Evolutionary conservation across 2,797 vertebrate genomes (phyloP).

Genomic region (Danio aesculapii): DNA sequence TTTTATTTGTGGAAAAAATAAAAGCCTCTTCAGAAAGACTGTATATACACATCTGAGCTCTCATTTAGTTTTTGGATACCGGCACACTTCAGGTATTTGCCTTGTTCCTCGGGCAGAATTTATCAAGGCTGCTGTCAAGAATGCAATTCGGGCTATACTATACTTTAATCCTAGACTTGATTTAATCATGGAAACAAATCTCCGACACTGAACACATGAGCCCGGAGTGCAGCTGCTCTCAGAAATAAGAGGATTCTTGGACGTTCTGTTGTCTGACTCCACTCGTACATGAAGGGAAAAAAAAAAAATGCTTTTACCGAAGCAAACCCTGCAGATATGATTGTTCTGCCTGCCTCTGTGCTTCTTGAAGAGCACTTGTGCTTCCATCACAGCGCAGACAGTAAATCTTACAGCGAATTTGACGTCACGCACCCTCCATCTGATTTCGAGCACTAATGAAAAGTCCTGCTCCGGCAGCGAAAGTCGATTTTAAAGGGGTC

Average conservation of each 20-base stretch:
- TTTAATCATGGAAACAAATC: slow-evolving; percentile 23
- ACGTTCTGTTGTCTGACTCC: neutral
- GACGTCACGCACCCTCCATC: neutral
- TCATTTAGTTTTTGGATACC: neutral
- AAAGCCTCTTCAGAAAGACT: neutral
- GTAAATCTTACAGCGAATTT: neutral
- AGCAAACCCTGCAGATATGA: neutral
- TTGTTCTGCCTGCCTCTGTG: neutral
- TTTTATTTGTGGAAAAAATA: slow-evolving; percentile 1
- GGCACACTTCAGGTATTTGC: neutral
- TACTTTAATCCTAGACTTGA: slow-evolving; percentile 28
- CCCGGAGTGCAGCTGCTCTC: neutral
- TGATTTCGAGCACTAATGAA: slow-evolving; percentile 35
- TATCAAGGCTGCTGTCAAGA: neutral
- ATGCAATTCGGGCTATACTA: slow-evolving; percentile 6
- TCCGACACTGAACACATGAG: neutral
- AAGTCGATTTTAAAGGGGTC: slow-evolving; percentile 29
- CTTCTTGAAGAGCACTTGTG: slow-evolving; percentile 17
- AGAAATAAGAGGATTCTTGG: neutral
- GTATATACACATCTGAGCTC: neutral
- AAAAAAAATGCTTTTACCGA: neutral
- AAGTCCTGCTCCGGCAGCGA: neutral
- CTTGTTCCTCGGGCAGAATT: neutral
- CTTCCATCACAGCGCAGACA: neutral
- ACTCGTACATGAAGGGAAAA: neutral